Conservation (phyloP, 2,888 invertebrate species). For the Eupithecia exiguata region DNA sequence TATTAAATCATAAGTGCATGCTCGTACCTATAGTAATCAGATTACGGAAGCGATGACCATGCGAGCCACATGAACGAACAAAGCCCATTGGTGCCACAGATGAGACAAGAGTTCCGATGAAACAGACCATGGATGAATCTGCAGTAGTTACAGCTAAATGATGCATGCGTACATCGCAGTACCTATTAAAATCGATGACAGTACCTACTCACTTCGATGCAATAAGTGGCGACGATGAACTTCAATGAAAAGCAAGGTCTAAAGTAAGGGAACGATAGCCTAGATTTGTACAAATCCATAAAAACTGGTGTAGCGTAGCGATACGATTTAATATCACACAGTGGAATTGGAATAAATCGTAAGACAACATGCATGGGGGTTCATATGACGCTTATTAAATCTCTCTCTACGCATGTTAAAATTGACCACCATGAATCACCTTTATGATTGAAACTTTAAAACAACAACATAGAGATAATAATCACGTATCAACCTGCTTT, state of each 20-base stretch:
- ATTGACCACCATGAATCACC: neutral
- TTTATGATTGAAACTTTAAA: conserved; percentile 1
- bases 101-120: conserved; percentile 15
- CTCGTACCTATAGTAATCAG: conserved; percentile 25
- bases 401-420: neutral
- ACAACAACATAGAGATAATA: neutral
- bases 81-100: conserved; percentile 30
- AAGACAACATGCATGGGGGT: neutral
- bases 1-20: conserved; percentile 17
- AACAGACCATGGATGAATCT: conserved; percentile 8
- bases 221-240: neutral
- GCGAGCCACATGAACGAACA: conserved; percentile 36
- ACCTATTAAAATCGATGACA: neutral
- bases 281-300: neutral
- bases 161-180: conserved; percentile 18
- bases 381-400: neutral
- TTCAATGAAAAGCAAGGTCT: neutral
- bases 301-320: neutral
- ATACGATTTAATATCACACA: neutral
- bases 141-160: conserved; percentile 10
- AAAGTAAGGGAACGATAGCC: neutral
- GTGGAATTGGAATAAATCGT: neutral
- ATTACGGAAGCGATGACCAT: conserved; percentile 37
- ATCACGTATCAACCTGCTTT: conserved; percentile 2
- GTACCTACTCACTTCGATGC: neutral